A percentile compares a stretch with the other conserved stretches of the same genome.
These are phyloP conservation scores for Rhegmatorhina hoffmannsi DNA, from an alignment of 2,113 vertebrate genomes.

Conservation along the genomic window DNA sequence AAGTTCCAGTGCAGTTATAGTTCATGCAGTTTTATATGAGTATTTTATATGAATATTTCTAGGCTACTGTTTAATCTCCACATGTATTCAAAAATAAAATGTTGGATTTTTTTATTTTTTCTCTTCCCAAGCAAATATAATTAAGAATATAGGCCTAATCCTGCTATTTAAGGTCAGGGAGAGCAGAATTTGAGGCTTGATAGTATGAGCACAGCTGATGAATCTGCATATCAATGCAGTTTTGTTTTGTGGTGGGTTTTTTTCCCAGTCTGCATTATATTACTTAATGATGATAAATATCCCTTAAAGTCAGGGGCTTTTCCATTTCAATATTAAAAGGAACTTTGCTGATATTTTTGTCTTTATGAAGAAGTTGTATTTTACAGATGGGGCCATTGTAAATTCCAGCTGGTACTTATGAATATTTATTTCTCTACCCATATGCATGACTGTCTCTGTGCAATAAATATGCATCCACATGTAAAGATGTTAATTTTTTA, in stretches of 20 bases:
- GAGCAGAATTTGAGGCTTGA: background rate
- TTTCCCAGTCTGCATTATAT: background rate
- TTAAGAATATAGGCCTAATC: background rate
- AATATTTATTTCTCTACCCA: background rate
- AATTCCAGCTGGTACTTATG: background rate
- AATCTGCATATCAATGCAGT: background rate
- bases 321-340: background rate
- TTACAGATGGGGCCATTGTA: background rate
- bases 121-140: background rate
- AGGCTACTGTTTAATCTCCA: background rate
- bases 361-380: background rate
- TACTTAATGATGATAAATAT: background rate
- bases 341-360: background rate
- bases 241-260: background rate
- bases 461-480: background rate
- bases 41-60: background rate
- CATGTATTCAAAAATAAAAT: background rate
- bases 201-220: background rate
- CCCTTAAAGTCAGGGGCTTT: background rate
- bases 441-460: background rate
- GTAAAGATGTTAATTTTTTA: background rate
- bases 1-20: background rate
- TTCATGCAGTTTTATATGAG: background rate
- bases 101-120: background rate
- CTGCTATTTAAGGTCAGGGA: background rate